These are phyloP conservation scores for Philaethria dido DNA, from an alignment of 2,888 invertebrate genomes.

Conservation along the genomic window DNA sequence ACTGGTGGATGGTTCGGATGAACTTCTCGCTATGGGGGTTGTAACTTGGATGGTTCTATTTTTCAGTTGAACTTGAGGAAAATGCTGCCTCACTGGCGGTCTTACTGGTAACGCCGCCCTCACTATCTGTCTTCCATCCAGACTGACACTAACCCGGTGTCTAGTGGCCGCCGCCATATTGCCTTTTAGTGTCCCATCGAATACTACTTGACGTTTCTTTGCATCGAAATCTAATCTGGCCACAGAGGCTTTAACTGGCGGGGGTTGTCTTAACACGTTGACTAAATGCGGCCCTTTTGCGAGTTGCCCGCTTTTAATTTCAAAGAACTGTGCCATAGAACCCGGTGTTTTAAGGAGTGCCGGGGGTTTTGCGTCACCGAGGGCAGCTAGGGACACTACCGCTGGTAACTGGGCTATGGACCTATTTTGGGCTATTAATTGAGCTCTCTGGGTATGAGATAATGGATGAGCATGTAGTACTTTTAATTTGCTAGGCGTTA, in stretches of 20 bases:
- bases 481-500: constrained; percentile 65
- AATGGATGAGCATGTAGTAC: constrained; percentile 72
- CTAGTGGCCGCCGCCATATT: constrained; percentile 49
- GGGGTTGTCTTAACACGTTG: constrained; percentile 71
- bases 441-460: constrained; percentile 64
- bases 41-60: constrained; percentile 58
- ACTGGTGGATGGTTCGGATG: constrained; percentile 53
- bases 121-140: constrained; percentile 66
- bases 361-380: constrained; percentile 58
- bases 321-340: constrained; percentile 71
- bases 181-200: constrained; percentile 55
- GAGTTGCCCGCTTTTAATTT: constrained; percentile 70
- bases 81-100: constrained; percentile 61
- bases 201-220: constrained; percentile 58
- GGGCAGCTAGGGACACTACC: constrained; percentile 67
- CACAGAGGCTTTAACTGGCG: constrained; percentile 60
- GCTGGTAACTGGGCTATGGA: constrained; percentile 58
- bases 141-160: constrained; percentile 56
- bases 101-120: constrained; percentile 55
- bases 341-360: constrained; percentile 64
- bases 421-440: constrained; percentile 63
- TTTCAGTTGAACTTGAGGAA: constrained; percentile 56
- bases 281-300: constrained; percentile 73
- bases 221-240: constrained; percentile 60
- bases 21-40: constrained; percentile 45